Evolutionary conservation across 2,797 vertebrate genomes (phyloP), one percentile per base, ranked within the genome.

Genomic region (Cheirogaleus major): DNA sequence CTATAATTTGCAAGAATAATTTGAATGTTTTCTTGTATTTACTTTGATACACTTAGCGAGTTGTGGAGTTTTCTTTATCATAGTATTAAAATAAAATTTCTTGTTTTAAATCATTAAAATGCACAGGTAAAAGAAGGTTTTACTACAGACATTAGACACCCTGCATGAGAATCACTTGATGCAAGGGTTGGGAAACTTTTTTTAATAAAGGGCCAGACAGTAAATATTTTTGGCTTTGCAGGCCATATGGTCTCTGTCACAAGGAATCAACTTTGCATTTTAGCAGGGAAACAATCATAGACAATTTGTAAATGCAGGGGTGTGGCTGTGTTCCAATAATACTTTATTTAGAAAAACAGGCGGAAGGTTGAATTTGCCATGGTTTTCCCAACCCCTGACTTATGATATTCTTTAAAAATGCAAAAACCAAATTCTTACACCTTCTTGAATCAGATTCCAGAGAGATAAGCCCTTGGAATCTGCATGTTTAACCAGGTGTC

Each of bases 21-120:
- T 41, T 86, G 75, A 35, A 43, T 89, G 67, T 81, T 89, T 70
- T 32, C 25, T 92, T 80, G 8, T 80, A 50, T 95, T 78, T 94
- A 70, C 4, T 80, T 88, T 81, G 5, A 72, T 72, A 61, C 69
- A 48, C 32, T 93, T 93, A 91, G 22, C 14, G 7, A 72, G 13
- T 41, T 91, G 9, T n/a, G 12, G 13, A 48, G 10, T 57, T 91
- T 96, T 87, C 18, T 84, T 80, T 89, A 92, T 84, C 57, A 92
- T 91, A 88, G 14, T 92, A 72, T 91, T 97, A 89, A 85, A 79
- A 85, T 87, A 79, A 89, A 96, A 80, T 57, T 86, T 35, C 22
- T 69, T 76, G 50, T 65, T 87, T 86, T 63, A 91, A 87, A 45
- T 70, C 35, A 94, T 87, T 93, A 85, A 93, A 90, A 65, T 86